Percentiles rank a stretch among this genome's conserved stretches.
These are phyloP conservation scores for Thalassoma bifasciatum DNA, from an alignment of 2,113 vertebrate genomes.

Conservation along the genomic window DNA sequence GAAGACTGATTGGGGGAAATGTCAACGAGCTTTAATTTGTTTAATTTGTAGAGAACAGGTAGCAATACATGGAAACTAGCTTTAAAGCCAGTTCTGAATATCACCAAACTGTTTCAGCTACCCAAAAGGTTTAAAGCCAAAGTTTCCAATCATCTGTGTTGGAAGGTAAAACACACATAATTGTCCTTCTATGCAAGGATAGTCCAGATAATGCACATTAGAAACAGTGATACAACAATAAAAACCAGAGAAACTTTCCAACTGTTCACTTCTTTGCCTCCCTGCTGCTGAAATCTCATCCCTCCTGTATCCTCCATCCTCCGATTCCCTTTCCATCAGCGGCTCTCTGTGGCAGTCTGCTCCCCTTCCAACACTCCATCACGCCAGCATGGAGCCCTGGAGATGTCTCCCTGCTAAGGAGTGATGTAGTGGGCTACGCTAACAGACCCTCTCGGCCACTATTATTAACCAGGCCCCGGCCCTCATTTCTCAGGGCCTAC, in stretches of 20 bases:
- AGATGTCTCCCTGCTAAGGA: slow-evolving; percentile 75
- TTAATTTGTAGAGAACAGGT: no score
- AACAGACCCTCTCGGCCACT: slow-evolving; percentile 78
- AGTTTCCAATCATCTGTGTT: neutral
- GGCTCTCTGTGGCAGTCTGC: slow-evolving; percentile 54
- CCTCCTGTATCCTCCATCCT: slow-evolving; percentile 58
- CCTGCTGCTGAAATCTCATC: slow-evolving; percentile 42
- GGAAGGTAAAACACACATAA: neutral
- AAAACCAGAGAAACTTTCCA: slow-evolving; percentile 19
- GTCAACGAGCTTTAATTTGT: no score
- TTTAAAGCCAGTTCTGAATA: no score
- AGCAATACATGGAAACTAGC: no score
- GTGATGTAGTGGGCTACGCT: slow-evolving; percentile 79
- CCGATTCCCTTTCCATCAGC: slow-evolving; percentile 69
- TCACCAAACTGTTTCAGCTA: no score
- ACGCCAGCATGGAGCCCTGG: slow-evolving; percentile 70
- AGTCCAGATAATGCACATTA: slow-evolving; percentile 26
- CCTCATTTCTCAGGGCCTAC: slow-evolving; percentile 73
- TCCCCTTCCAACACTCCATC: slow-evolving; percentile 74
- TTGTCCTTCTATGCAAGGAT: neutral
- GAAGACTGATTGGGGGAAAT: no score
- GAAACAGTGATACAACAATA: slow-evolving; percentile 35
- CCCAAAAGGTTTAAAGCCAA: neutral
- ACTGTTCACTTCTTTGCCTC: slow-evolving; percentile 35
- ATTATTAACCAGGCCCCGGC: slow-evolving; percentile 69